phyloP scores from a whole-genome alignment of 2,797 vertebrate species.

The Poecilia gillii region DNA sequence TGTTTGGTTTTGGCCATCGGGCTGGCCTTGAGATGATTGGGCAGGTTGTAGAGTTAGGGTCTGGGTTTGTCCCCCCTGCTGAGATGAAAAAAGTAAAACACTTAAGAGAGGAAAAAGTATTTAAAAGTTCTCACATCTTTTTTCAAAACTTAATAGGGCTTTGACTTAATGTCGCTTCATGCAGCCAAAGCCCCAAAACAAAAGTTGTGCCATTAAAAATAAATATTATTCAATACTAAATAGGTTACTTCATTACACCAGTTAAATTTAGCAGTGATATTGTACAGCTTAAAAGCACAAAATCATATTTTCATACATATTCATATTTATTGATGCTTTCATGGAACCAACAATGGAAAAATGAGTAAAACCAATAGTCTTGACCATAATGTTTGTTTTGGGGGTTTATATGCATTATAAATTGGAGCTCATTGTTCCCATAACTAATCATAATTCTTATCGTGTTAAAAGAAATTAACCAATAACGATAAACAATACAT shows the following conservation, averaged over 20 bases:
- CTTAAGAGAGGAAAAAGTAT: not conserved
- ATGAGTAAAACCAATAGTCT: not conserved
- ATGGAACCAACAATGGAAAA: not conserved
- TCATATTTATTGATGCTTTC: not conserved
- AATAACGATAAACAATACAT: not conserved
- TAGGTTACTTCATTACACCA: not conserved
- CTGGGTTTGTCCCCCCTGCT: constrained; percentile 88
- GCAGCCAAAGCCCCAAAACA: not conserved
- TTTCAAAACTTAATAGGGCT: not conserved
- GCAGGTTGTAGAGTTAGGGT: constrained; percentile 84
- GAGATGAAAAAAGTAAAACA: constrained; percentile 21
- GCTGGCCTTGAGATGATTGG: constrained; percentile 68
- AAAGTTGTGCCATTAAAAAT: not conserved
- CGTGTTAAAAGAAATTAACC: not conserved
- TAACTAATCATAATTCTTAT: not conserved
- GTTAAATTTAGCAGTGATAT: not conserved
- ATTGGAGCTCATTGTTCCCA: not conserved
- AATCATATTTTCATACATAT: not conserved
- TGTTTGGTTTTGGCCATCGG: constrained; percentile 71
- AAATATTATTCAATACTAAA: not conserved
- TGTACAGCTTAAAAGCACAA: not conserved
- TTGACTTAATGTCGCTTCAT: not conserved
- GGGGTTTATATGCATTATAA: not conserved
- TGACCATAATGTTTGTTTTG: not conserved
- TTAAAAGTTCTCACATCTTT: not conserved